Base-by-base conservation (phyloP, 2,888 invertebrate species). In the Tholera decimalis region DNA sequence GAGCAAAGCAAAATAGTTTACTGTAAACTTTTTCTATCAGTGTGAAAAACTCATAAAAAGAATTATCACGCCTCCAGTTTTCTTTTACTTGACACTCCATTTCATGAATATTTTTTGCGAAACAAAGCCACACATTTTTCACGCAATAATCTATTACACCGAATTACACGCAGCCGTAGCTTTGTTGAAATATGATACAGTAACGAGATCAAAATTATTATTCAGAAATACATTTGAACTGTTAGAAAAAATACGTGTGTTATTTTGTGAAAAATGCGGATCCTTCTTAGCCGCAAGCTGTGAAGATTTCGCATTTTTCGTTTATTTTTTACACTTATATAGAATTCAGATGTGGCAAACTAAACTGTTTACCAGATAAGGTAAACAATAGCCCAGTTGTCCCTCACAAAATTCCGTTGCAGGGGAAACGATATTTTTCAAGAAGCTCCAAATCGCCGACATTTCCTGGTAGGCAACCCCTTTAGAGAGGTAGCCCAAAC, bases 341-440 rank as follows among this genome's bases (percentile, higher is more conserved):
- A 65, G 47, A 69, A 76, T 74, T 70, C 71, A 77, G 69, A 53
- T 73, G 64, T 75, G 62, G 51, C 63, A 41, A 76, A 78, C 73
- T 80, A 79, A 83, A 79, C 74, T 81, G 79, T 82, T 82, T 81
- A 77, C 74, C 63, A 84, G 83, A 87, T 86, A 86, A 86, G 82
- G 78, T 79, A 76, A 82, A 82, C 79, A 85, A 83, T 73, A 77
- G 68, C 80, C 63, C 69, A 83, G 81, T 80, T 82, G 84, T 85
- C 83, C 82, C 77, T 84, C 79, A 85, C 82, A 82, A 87, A 84
- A 84, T 83, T 82, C 79, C 75, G 73, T 80, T 77, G 82, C 83
- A 85, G 83, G 83, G 82, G 80, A 85, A 86, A 84, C 82, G 83
- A 85, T 86, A 89, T 92, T 90, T 91, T 89, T 90, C 87, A 88